Base-by-base conservation (phyloP, 2,888 invertebrate species). In the Schizotus pectinicornis region DNA sequence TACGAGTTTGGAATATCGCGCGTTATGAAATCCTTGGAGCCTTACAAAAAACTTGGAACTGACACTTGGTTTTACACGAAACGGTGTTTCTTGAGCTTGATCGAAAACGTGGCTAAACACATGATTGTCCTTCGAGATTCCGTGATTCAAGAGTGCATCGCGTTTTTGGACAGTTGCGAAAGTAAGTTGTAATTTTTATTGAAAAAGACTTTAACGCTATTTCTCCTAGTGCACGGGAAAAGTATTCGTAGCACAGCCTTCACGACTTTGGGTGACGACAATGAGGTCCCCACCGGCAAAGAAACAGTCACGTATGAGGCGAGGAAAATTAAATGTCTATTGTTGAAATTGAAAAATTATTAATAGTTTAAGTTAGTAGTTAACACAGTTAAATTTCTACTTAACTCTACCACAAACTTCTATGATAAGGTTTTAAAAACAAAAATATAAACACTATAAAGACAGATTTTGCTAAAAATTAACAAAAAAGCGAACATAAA, bases 21-120 rank as follows among this genome's bases (percentile, higher is more conserved):
- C 61, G 94, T 99, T 0, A 96, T 98, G 74, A 98, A 98, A 80
- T 98, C 98, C 35, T 80, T 99, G 56, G 95, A 96, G 74, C 96
- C 96, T 0, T 95, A 93, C 72, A 94, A 94, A 79, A 93, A 98
- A 75, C 84, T 99, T 6, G 98, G 98, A 9, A 95, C 97, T 0
- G 98, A 99, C 75, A 99, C 99, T 2, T 99, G 99, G 99, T 91
- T 94, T 77, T 98, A 98, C 77, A 94, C 97, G 1, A 98, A 98
- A 77, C 85, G 98, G 59, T 98, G 97, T 76, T 94, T 98, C 76
- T 81, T 98, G 55, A 94, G 94, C n/a, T 86, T 95, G 69, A 85
- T 95, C 56, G 95, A 96, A 81, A 94, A 94, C 78, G 82, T 95
- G 68, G 87, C 94, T 0, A 95, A 95, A 74, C 95, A 96, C 76